A percentile compares a stretch with the other conserved stretches of the same genome.
Conservation (phyloP, 1,140 invertebrate species). For the Drosophila simulans region DNA sequence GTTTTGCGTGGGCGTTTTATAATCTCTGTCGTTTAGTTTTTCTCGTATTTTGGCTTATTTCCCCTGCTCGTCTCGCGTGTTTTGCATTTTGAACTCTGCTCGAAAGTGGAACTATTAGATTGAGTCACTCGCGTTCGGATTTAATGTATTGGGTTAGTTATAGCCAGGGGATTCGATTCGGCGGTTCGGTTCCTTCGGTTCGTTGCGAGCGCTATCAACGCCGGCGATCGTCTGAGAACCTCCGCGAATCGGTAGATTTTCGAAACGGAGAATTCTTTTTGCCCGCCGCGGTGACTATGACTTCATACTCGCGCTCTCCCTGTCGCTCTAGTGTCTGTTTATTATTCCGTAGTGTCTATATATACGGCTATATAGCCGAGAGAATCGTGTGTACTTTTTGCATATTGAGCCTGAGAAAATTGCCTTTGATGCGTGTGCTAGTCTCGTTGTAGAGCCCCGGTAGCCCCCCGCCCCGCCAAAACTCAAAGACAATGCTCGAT, state of each 20-base stretch:
- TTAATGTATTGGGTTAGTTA: slow-evolving; percentile 53
- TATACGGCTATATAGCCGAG: slow-evolving; percentile 18
- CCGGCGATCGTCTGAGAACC: slow-evolving; percentile 76
- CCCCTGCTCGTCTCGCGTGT: slow-evolving; percentile 33
- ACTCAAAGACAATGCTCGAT: slow-evolving; percentile 66
- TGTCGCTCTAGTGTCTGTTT: slow-evolving; percentile 51
- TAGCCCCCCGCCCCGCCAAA: slow-evolving; percentile 2
- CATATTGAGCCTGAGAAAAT: slow-evolving; percentile 65
- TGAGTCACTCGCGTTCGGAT: slow-evolving; percentile 31
- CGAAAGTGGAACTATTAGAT: slow-evolving; percentile 15
- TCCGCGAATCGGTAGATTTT: slow-evolving; percentile 48
- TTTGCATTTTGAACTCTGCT: slow-evolving; percentile 55
- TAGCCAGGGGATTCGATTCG: slow-evolving; percentile 23
- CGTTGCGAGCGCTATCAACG: slow-evolving; percentile 77
- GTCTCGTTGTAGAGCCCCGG: slow-evolving; percentile 11
- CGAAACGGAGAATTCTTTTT: slow-evolving; percentile 31
- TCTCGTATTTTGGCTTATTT: slow-evolving; percentile 40
- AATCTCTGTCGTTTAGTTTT: slow-evolving; percentile 72
- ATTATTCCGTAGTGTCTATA: slow-evolving; percentile 62
- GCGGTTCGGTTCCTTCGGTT: slow-evolving; percentile 25
- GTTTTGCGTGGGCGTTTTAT: slow-evolving; percentile 73
- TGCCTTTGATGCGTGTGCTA: slow-evolving; percentile 69
- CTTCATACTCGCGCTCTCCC: slow-evolving; percentile 61
- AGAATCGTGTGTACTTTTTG: slow-evolving; percentile 39
- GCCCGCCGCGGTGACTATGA: slow-evolving; percentile 54